Evolutionary conservation across 2,888 invertebrate genomes (phyloP).

Genomic region (Tridacna crocea): DNA sequence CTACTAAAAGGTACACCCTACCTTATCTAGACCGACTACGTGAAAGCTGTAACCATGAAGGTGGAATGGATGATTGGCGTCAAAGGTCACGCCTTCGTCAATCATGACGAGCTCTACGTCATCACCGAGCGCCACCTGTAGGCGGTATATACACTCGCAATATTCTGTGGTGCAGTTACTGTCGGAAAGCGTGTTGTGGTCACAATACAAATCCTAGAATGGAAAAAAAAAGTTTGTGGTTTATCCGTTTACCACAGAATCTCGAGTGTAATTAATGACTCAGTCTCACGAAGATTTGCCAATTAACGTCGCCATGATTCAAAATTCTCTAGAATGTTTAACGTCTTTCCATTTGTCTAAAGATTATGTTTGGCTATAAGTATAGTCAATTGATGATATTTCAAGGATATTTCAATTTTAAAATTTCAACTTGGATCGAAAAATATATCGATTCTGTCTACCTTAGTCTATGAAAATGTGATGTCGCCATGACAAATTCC

Average conservation of each 20-base stretch:
- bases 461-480: too few relatives aligned
- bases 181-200: slow-evolving; percentile 83
- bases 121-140: slow-evolving; percentile 90
- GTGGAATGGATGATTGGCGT: slow-evolving; percentile 79
- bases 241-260: neutral
- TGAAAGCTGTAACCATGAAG: slow-evolving; percentile 80
- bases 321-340: too few relatives aligned
- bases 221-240: neutral
- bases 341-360: too few relatives aligned
- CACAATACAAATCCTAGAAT: slow-evolving; percentile 70
- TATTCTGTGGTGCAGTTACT: slow-evolving; percentile 89
- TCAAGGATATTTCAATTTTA: too few relatives aligned
- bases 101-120: slow-evolving; percentile 93
- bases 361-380: too few relatives aligned
- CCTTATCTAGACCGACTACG: slow-evolving; percentile 77
- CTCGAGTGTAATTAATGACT: too few relatives aligned
- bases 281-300: too few relatives aligned
- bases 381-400: too few relatives aligned
- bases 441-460: too few relatives aligned
- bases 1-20: slow-evolving; percentile 25
- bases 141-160: slow-evolving; percentile 93
- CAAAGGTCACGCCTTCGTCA: slow-evolving; percentile 89
- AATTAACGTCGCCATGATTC: too few relatives aligned
- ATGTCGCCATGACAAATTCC: too few relatives aligned
- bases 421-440: too few relatives aligned